Base-by-base conservation (phyloP, 2,888 invertebrate genomes). In the Macaria notata region DNA sequence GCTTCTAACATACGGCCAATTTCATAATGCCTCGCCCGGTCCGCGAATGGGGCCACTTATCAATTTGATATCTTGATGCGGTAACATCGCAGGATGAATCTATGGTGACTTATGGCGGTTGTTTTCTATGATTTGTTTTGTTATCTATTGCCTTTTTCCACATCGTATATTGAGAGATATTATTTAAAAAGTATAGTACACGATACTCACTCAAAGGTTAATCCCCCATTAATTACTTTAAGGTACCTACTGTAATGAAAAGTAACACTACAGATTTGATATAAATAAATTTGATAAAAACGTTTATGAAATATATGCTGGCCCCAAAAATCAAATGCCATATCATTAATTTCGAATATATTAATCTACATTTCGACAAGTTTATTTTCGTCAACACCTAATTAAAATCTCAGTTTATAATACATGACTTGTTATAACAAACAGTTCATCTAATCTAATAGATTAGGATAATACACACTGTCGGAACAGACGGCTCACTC, bases 1-100 rank as follows among this genome's bases (percentile, higher is more conserved):
- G 90, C 86, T 73, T 77, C 88, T 91, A 90, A 91, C 88, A 83
- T 91, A 91, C 88, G 81, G 91, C 91, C 91, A 91, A 91, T 91
- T 89, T 90, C 90, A 91, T 91, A 91, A 91, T 91, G 91, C 91
- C 79, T 81, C 81, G 85, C 70, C 78, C 84, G 77, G 81, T 79
- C 64, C 72, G 81, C 79, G 82, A 84, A 89, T 88, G 88, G 82
- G 78, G 84, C 83, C 86, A 90, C 91, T 89, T 87, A 89, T 90
- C 91, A 89, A 90, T 90, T 90, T 89, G 90, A 90, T 91, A 89
- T 91, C 89, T 85, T 81, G 82, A 83, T 84, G 83, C 78, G 84
- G 84, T 78, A 83, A 87, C 84, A 88, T 89, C 81, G 77, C 79
- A 66, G 76, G 78, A 83, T 82, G 75, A 78, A 79, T 81, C 76